These are phyloP conservation scores for Gortyna flavago DNA, from an alignment of 2,888 invertebrate species.

Conservation along the genomic window DNA sequence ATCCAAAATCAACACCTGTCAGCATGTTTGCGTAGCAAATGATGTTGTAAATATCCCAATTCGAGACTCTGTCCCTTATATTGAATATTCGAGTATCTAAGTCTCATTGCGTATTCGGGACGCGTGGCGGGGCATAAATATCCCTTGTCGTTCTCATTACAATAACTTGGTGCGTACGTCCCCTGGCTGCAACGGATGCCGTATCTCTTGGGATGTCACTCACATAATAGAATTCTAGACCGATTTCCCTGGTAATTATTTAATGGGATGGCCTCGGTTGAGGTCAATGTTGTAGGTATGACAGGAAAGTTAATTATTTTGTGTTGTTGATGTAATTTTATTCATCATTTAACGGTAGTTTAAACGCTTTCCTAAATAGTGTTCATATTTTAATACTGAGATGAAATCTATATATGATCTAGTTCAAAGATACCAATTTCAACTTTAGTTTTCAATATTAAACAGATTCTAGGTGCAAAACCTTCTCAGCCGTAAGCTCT, in stretches of 20 bases:
- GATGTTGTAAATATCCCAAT: conserved; percentile 74
- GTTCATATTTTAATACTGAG: neutral
- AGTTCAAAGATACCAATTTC: no score
- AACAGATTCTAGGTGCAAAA: neutral
- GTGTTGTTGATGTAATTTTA: neutral
- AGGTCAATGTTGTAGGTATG: conserved; percentile 41
- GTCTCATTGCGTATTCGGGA: conserved; percentile 86
- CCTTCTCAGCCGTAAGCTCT: conserved; percentile 26
- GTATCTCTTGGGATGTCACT: conserved; percentile 84
- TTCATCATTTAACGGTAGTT: neutral
- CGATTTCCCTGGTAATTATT: conserved; percentile 80
- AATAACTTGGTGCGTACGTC: conserved; percentile 85
- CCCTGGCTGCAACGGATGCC: conserved; percentile 82
- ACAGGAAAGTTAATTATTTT: conserved; percentile 21
- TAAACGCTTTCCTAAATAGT: neutral
- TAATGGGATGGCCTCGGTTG: conserved; percentile 61
- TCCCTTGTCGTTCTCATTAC: conserved; percentile 88
- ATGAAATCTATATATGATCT: neutral
- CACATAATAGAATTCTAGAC: conserved; percentile 86
- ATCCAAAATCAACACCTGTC: conserved; percentile 82
- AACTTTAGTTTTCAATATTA: neutral
- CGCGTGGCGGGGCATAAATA: conserved; percentile 88
- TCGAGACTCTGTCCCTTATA: conserved; percentile 63
- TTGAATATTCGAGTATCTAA: conserved; percentile 69
- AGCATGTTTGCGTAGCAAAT: conserved; percentile 80